Evolutionary conservation across 1,140 invertebrate genomes (phyloP).

Genomic region (Pogonomyrmex californicus): DNA sequence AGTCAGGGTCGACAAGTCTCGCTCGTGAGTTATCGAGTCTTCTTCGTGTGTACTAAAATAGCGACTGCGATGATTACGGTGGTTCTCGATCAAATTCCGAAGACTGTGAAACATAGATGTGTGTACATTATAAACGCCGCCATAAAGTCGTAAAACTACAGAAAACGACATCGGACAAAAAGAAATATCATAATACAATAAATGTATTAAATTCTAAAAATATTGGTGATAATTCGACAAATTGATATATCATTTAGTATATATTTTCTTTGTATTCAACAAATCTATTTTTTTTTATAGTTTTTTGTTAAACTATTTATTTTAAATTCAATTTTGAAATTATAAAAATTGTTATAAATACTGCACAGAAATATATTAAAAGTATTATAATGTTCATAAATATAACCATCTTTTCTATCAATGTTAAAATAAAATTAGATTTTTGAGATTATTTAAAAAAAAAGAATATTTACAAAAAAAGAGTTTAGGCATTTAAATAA

Average conservation of each 20-base stretch:
- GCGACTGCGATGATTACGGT: constrained; percentile 58
- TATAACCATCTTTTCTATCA: not conserved
- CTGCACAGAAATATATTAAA: not conserved
- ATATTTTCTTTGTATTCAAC: not conserved
- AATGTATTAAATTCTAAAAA: constrained; percentile 7
- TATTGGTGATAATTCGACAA: constrained; percentile 1
- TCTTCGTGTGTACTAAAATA: constrained; percentile 75
- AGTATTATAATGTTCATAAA: too few species aligned
- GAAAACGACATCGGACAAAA: not conserved
- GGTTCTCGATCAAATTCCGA: constrained; percentile 69
- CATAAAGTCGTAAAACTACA: constrained; percentile 27
- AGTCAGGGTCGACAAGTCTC: constrained; percentile 80
- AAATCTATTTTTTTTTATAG: not conserved
- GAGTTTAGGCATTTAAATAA: constrained; percentile 1
- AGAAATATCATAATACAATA: not conserved
- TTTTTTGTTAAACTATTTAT: not conserved
- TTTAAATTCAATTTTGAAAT: not conserved
- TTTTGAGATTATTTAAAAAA: not conserved
- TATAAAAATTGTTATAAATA: not conserved
- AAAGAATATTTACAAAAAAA: not conserved
- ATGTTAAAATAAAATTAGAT: not conserved
- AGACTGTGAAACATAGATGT: constrained; percentile 31
- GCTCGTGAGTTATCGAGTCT: constrained; percentile 66
- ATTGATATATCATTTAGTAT: not conserved
- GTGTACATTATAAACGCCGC: not conserved